Conservation (phyloP, 2,797 vertebrate genomes). For the Leontopithecus rosalia region DNA sequence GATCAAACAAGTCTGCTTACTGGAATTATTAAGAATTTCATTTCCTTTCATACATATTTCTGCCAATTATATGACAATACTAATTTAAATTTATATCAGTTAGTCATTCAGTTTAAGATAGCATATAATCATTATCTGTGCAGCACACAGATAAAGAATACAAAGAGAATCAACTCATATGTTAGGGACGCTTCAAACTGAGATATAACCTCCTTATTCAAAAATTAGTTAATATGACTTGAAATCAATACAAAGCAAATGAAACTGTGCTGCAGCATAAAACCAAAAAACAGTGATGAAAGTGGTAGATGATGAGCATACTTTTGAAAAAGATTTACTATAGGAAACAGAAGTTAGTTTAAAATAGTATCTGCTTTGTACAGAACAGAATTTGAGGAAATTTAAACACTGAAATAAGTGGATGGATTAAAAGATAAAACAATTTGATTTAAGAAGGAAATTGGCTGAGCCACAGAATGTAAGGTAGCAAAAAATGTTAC, state of each 20-base stretch:
- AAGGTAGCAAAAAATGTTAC: neutral
- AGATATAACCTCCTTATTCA: neutral
- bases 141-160: neutral
- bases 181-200: neutral
- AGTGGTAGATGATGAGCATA: neutral
- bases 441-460: constrained; percentile 42
- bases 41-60: neutral
- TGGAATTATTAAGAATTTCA: neutral
- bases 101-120: neutral
- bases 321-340: constrained; percentile 46
- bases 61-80: neutral
- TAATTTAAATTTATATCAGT: neutral
- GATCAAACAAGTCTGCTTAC: neutral
- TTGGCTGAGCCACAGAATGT: neutral
- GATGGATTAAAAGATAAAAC: constrained; percentile 5
- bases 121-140: neutral
- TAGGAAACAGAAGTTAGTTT: constrained; percentile 47
- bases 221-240: constrained; percentile 28
- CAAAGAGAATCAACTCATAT: neutral
- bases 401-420: neutral
- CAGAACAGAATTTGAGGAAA: constrained; percentile 42
- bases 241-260: constrained; percentile 34
- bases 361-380: constrained; percentile 38
- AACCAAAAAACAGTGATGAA: neutral
- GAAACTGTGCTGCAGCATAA: neutral